Percentiles rank a stretch among this genome's conserved stretches.
These are phyloP conservation scores for Schizopygopsis malacanthus DNA, from an alignment of 2,797 vertebrate species.

Conservation along the genomic window DNA sequence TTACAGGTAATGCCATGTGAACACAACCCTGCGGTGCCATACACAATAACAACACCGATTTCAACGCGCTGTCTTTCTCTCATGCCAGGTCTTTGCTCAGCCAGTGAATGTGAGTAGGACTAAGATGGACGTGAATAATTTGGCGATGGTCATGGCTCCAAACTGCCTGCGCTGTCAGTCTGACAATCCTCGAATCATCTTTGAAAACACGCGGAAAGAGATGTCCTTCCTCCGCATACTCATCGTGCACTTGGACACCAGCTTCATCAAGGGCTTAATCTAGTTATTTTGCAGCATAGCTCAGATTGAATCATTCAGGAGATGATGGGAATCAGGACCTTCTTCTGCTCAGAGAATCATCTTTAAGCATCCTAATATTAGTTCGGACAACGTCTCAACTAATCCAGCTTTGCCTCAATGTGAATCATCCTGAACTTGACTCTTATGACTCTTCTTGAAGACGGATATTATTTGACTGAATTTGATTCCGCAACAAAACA, in stretches of 20 bases:
- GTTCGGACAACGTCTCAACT: neutral
- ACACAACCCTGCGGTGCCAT: neutral
- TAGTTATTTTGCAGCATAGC: constrained; percentile 61
- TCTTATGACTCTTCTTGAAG: neutral
- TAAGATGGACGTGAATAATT: constrained; percentile 87
- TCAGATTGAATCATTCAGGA: neutral
- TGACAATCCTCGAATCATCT: constrained; percentile 81
- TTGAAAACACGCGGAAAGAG: constrained; percentile 85
- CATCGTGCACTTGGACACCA: constrained; percentile 84
- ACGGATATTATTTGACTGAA: constrained; percentile 1
- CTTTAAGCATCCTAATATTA: neutral
- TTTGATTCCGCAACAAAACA: constrained; percentile 1
- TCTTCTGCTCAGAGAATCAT: neutral
- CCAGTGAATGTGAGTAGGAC: constrained; percentile 84
- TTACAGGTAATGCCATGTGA: constrained; percentile 75
- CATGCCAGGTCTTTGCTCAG: constrained; percentile 80
- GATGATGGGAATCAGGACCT: neutral
- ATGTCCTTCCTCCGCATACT: constrained; percentile 85
- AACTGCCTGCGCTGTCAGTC: constrained; percentile 85
- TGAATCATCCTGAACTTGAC: constrained; percentile 18
- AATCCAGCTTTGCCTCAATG: neutral
- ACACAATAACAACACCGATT: neutral
- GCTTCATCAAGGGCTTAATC: constrained; percentile 77
- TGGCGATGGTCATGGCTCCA: constrained; percentile 87
- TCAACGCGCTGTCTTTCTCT: neutral